Percentiles rank a stretch among this genome's conserved stretches.
These are phyloP conservation scores for Epiblema foenella DNA, from an alignment of 2,888 invertebrate species.

Conservation along the genomic window DNA sequence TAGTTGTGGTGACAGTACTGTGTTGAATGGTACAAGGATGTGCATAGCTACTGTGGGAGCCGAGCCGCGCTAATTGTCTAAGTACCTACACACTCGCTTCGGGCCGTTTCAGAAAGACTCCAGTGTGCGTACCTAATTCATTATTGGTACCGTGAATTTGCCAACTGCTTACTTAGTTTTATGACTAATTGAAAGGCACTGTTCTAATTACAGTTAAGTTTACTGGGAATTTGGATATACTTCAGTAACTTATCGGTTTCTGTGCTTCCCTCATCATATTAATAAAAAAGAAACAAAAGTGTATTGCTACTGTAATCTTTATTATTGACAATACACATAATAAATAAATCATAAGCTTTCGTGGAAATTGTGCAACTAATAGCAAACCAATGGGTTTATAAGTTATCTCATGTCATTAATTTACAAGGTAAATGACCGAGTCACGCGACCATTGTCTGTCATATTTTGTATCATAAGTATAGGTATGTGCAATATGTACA, in stretches of 20 bases:
- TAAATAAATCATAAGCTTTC: conserved; percentile 24
- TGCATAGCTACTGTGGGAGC: conserved; percentile 17
- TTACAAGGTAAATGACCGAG: conserved; percentile 12
- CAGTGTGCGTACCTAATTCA: conserved; percentile 22
- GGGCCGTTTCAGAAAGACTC: conserved; percentile 4
- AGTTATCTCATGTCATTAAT: conserved; percentile 34
- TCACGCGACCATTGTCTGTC: conserved; percentile 21
- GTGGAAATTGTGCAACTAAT: conserved; percentile 21
- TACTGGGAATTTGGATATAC: background rate
- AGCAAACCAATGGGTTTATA: conserved; percentile 26
- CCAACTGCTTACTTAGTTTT: conserved; percentile 12
- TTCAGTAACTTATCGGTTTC: background rate
- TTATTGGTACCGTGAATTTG: conserved; percentile 21
- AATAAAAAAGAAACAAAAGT: too few species aligned
- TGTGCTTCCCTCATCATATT: too few species aligned
- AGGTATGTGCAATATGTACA: background rate
- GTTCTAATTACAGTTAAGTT: background rate
- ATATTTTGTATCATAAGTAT: background rate
- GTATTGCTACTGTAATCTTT: background rate
- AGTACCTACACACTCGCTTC: too few species aligned
- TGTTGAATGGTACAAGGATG: conserved; percentile 16
- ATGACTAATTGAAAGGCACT: background rate
- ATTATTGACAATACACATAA: conserved; percentile 4
- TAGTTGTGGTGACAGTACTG: conserved; percentile 2
- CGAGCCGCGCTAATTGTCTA: conserved; percentile 24